These are phyloP conservation scores for Empis stercorea DNA, from an alignment of 2,888 invertebrate genomes.

Conservation along the genomic window DNA sequence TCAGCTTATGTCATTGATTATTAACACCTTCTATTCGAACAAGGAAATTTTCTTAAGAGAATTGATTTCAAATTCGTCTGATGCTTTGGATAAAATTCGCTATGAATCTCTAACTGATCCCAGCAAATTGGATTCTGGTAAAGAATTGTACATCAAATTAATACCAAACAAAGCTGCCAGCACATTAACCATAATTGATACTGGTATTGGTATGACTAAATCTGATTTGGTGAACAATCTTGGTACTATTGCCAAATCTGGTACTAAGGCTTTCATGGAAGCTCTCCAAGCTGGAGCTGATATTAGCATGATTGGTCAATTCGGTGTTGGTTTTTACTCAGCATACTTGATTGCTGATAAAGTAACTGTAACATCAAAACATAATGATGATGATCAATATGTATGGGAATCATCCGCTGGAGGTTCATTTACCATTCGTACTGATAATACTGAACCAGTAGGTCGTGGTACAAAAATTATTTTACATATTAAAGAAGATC, in stretches of 20 bases:
- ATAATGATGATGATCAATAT: constrained; percentile 98
- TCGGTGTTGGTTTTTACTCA: constrained; percentile 99
- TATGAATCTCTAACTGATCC: constrained; percentile 97
- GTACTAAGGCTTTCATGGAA: constrained; percentile 99
- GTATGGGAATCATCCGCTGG: constrained; percentile 98
- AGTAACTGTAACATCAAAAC: constrained; percentile 85
- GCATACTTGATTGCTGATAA: constrained; percentile 93
- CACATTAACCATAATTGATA: constrained; percentile 90
- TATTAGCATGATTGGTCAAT: constrained; percentile 99
- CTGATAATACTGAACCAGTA: constrained; percentile 66
- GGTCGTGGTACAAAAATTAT: constrained; percentile 91
- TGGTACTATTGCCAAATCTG: constrained; percentile 98
- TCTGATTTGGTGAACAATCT: constrained; percentile 96
- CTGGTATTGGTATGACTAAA: constrained; percentile 98
- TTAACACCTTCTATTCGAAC: constrained; percentile 99
- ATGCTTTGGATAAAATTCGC: constrained; percentile 83
- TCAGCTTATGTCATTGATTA: constrained; percentile 98
- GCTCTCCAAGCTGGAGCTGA: constrained; percentile 98
- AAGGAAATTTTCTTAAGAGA: constrained; percentile 99
- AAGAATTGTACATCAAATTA: constrained; percentile 92
- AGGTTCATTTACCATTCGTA: constrained; percentile 86
- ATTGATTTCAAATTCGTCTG: constrained; percentile 96
- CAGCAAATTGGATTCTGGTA: constrained; percentile 80
- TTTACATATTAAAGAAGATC: constrained; percentile 90
- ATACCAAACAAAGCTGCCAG: constrained; percentile 92